Conservation (phyloP, 2,888 invertebrate species). For the Formica aserva region DNA sequence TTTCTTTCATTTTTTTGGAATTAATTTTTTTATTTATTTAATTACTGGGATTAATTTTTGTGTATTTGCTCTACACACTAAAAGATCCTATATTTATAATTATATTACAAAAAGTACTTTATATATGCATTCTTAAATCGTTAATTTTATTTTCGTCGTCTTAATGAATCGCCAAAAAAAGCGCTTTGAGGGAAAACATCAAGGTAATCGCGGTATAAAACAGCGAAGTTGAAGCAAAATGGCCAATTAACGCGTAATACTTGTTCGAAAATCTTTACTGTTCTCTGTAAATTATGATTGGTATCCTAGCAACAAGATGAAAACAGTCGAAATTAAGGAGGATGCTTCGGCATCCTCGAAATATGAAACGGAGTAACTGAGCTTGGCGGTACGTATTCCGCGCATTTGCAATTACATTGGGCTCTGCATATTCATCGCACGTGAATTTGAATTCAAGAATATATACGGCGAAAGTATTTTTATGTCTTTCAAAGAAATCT, state of each 20-base stretch:
- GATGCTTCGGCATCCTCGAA: constrained; percentile 41
- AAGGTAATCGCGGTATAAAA: constrained; percentile 51
- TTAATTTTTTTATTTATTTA: neutral
- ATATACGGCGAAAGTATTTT: constrained; percentile 36
- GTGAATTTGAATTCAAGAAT: constrained; percentile 51
- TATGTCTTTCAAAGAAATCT: neutral
- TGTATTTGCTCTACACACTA: neutral
- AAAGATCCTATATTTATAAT: neutral
- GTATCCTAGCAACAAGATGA: constrained; percentile 61
- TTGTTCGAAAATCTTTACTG: constrained; percentile 62
- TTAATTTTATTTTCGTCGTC: neutral
- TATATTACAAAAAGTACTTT: neutral
- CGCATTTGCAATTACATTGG: constrained; percentile 53
- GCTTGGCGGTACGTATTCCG: constrained; percentile 43
- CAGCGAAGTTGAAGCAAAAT: constrained; percentile 26
- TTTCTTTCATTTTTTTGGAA: no score
- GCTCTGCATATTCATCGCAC: constrained; percentile 52
- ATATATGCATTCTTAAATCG: neutral
- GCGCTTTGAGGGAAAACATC: neutral
- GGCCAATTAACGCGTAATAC: constrained; percentile 65
- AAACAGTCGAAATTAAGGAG: constrained; percentile 48
- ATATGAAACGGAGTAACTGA: constrained; percentile 42
- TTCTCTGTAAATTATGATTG: constrained; percentile 30
- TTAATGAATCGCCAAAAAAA: neutral
- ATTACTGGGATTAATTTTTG: neutral